A percentile compares a stretch with the other conserved stretches of the same genome.
Conservation (phyloP, 2,888 invertebrate species). For the Coelopa pilipes region DNA sequence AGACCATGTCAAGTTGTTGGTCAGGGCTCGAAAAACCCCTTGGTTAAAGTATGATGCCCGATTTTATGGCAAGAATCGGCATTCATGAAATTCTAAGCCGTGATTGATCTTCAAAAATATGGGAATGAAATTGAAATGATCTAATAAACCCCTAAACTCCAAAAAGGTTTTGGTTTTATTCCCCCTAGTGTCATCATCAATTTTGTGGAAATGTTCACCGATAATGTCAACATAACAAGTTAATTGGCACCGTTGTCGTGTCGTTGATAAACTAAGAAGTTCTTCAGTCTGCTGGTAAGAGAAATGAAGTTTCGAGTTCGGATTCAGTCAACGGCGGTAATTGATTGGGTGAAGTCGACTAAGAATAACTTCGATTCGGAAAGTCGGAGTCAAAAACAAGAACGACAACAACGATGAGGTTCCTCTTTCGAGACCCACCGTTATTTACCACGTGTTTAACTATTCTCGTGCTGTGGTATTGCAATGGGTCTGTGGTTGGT, state of each 20-base stretch:
- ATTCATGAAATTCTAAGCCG: too few species aligned
- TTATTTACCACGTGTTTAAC: too few species aligned
- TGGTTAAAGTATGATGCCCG: slow-evolving; percentile 39
- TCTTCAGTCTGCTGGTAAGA: background rate
- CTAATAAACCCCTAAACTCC: background rate
- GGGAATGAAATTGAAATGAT: background rate
- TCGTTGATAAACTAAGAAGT: background rate
- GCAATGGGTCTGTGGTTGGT: background rate
- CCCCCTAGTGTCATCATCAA: too few species aligned
- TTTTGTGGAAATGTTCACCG: background rate
- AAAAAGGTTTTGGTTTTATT: background rate
- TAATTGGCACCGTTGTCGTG: slow-evolving; percentile 14
- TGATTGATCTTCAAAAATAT: background rate
- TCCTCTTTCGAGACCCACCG: too few species aligned
- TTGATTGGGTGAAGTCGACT: background rate
- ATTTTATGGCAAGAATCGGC: slow-evolving; percentile 11
- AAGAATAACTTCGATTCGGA: too few species aligned
- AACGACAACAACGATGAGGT: too few species aligned
- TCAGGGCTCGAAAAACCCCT: slow-evolving; percentile 34
- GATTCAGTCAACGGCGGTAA: slow-evolving; percentile 5
- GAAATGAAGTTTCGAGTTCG: background rate
- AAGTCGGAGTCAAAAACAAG: too few species aligned
- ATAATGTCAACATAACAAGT: slow-evolving; percentile 12
- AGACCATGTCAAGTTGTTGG: slow-evolving; percentile 28
- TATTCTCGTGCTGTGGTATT: background rate